Percentiles rank a stretch among this genome's conserved stretches.
Conservation (phyloP, 2,888 invertebrate genomes). For the Odontocolon sp. region DNA sequence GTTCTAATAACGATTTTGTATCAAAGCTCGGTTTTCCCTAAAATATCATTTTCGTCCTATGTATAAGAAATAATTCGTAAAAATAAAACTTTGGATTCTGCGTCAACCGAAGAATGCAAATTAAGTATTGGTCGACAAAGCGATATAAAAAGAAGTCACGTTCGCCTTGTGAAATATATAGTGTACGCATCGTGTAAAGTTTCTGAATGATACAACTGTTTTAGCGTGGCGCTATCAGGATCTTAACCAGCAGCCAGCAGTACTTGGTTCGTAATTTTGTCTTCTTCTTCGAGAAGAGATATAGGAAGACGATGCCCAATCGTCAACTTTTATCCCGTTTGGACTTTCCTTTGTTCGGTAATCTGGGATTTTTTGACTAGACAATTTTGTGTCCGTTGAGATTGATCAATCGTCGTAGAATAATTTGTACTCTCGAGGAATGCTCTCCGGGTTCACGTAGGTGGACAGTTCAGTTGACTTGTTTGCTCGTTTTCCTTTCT, state of each 20-base stretch:
- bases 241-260: no score
- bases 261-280: conserved; percentile 39
- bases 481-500: background rate
- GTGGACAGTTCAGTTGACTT: background rate
- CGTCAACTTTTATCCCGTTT: background rate
- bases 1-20: no score
- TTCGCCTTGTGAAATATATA: conserved; percentile 47
- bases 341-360: background rate
- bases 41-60: no score
- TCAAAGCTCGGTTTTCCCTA: no score
- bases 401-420: background rate
- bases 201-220: no score
- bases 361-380: no score
- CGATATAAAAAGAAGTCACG: conserved; percentile 66
- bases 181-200: conserved; percentile 29
- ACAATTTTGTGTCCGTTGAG: no score
- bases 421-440: background rate
- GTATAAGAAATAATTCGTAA: no score
- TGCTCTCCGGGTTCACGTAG: background rate
- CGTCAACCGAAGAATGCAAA: conserved; percentile 26
- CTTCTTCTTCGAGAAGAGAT: background rate
- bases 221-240: no score
- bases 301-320: background rate
- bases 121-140: conserved; percentile 54
- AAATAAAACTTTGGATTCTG: no score